Percentiles rank a stretch among this genome's conserved stretches.
phyloP scores from a whole-genome alignment of 2,888 invertebrate species.

The Pristionchus mayeri region DNA sequence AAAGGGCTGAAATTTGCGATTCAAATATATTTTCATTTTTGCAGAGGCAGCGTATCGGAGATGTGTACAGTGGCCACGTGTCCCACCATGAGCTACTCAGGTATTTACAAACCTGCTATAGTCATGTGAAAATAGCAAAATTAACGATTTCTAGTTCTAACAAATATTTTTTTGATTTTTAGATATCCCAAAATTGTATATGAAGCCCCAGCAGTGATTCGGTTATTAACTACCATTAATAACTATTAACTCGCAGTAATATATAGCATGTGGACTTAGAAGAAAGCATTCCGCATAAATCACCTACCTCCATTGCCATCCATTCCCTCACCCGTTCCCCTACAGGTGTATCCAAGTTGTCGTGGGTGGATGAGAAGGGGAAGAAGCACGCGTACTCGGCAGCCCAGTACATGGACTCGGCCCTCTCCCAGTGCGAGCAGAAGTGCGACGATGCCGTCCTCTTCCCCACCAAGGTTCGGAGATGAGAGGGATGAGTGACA shows the following conservation, averaged over 20 bases:
- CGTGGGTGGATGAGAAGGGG: conserved; percentile 49
- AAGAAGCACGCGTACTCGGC: conserved; percentile 49
- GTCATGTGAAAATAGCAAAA: too few relatives aligned
- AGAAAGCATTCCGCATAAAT: too few relatives aligned
- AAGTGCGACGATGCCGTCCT: conserved; percentile 26
- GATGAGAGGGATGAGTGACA: not conserved
- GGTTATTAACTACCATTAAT: too few relatives aligned
- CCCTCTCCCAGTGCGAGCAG: conserved; percentile 46
- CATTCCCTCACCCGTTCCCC: not conserved
- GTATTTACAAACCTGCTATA: too few relatives aligned
- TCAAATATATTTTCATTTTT: not conserved
- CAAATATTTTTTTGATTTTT: not conserved
- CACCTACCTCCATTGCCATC: too few relatives aligned
- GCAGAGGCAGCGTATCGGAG: conserved; percentile 45
- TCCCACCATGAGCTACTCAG: conserved; percentile 41
- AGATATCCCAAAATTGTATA: too few relatives aligned
- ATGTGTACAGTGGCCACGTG: conserved; percentile 41
- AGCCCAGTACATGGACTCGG: conserved; percentile 47
- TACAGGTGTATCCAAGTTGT: conserved; percentile 26
- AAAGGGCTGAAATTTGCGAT: too few relatives aligned
- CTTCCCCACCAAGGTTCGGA: conserved; percentile 49
- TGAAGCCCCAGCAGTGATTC: too few relatives aligned
- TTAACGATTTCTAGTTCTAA: too few relatives aligned
- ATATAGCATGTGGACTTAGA: too few relatives aligned
- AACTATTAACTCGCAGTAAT: too few relatives aligned